Conservation (phyloP, 2,888 invertebrate species). For the Eurois occulta region DNA sequence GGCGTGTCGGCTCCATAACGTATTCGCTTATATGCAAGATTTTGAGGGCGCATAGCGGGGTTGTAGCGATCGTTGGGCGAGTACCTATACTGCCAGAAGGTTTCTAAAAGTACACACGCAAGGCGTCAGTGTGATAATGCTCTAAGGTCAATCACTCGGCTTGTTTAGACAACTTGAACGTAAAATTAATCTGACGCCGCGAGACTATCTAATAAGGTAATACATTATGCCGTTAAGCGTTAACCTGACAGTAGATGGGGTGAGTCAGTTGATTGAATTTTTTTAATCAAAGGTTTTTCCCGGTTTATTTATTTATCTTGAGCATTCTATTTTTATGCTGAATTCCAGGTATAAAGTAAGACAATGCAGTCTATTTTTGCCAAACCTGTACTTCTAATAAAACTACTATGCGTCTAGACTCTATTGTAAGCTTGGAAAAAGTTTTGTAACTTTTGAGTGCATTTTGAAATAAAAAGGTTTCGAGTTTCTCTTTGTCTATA, state of each 20-base stretch:
- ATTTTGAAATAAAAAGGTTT: background rate
- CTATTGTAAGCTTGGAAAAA: background rate
- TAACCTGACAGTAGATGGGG: constrained; percentile 13
- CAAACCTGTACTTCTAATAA: background rate
- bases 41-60: no score
- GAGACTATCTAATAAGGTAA: constrained; percentile 48
- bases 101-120: background rate
- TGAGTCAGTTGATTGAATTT: constrained; percentile 28
- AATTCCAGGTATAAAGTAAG: background rate
- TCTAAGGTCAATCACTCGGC: constrained; percentile 58
- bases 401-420: background rate
- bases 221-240: constrained; percentile 38
- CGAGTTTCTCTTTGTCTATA: background rate
- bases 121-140: constrained; percentile 5
- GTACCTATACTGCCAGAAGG: background rate
- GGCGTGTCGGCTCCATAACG: background rate
- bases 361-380: background rate
- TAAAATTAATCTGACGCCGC: constrained; percentile 57
- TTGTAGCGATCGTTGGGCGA: background rate
- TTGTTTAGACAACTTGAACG: constrained; percentile 57
- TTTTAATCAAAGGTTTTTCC: constrained; percentile 22
- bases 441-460: background rate
- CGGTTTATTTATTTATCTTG: background rate
- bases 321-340: background rate
- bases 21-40: background rate